Evolutionary conservation across 2,113 vertebrate species (phyloP), one percentile per base, ranked within the genome.

Genomic region (Hippocampus abdominalis): DNA sequence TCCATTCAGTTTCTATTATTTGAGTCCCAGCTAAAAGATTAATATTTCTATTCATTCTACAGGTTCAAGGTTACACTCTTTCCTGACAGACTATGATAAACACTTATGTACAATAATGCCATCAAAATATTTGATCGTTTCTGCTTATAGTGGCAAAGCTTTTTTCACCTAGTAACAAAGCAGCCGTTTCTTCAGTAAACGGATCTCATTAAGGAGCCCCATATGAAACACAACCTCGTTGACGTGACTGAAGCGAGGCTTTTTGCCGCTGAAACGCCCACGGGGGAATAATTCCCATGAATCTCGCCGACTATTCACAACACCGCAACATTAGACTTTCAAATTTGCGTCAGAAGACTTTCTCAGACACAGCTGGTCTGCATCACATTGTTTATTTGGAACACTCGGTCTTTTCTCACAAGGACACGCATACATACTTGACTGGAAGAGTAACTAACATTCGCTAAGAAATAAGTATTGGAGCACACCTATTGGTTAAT

Each of bases 251-350:
- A 71, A 79, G 82, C 64, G 36, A 20, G 16, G 65, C 64, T 60
- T 75, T 36, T 72, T 27, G 27, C 32, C 53, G 29, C 61, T 25
- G 23, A 69, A 60, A 69, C 29, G 66, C 29, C 73, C 69, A 46
- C 36, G 77, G 77, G 83, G 71, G 25, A 36, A 46, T 42, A 25
- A 69, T 42, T 71, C 29, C 56, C 66, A 68, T 77, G 73, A 75
- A 75, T 80, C 70, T 4, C 53, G 70, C 70, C 25, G 73, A 75
- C 69, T 85, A 70, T 80, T 76, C 62, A 70, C 68, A 20, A 75
- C 40, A 61, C 63, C 63, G 64, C 73, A 64, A 63, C 56, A 71
- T 78, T 29, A 36, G 65, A 67, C 65, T 53, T 67, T 67, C 48
- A 67, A 49, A 67, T 68, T 54, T 25, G 49, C 23, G 3, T 64